Base-by-base conservation (phyloP, 2,113 vertebrate genomes). In the Zapus hudsonius region DNA sequence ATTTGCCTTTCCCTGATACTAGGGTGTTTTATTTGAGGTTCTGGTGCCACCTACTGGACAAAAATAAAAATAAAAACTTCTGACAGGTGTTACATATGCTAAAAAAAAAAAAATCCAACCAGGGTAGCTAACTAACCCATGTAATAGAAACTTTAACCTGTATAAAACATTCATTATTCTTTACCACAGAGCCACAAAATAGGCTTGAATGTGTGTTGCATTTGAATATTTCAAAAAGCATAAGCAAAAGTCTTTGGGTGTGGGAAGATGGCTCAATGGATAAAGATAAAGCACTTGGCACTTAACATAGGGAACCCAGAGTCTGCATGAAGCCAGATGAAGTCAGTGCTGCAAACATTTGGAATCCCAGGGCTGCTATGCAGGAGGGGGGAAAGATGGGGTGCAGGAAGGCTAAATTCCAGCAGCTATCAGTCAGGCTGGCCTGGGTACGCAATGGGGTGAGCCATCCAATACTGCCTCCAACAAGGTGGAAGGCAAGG, bases 1-100 rank as follows among this genome's bases (percentile, higher is more conserved):
- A 15, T 52, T 52, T 6, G n/a, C n/a, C n/a, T 42, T 42, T 33
- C 0, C 33, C 16, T 67, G n/a, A 3, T 42, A 66, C 31, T 23
- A 20, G 72, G 25, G 44, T n/a, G n/a, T 66, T 93, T 98, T 98
- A 69, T 79, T 96, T 96, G 80, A 36, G 96, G 66, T 87, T 91
- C 82, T 97, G 88, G 94, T 96, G 97, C 98, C 98, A 98, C 93
- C 98, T 98, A 89, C 95, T 96, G 98, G 94, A 91, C 13, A 22
- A 0, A 55, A 83, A 12, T n/a, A 95, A 61, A 96, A 96, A 52
- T 78, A 64, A 82, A 88, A 44, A 12, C 8, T 22, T 61, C 3
- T 36, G 31, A 47, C 70, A 31, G 8, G 17, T 13, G 66, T 64
- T 27, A 52, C 7, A 0, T 7, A 29, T 3, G 16, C 72, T 64